Evolutionary conservation across 1,140 invertebrate genomes (phyloP), one percentile per base, ranked within the genome.

Genomic region (Arctopsyche grandis): DNA sequence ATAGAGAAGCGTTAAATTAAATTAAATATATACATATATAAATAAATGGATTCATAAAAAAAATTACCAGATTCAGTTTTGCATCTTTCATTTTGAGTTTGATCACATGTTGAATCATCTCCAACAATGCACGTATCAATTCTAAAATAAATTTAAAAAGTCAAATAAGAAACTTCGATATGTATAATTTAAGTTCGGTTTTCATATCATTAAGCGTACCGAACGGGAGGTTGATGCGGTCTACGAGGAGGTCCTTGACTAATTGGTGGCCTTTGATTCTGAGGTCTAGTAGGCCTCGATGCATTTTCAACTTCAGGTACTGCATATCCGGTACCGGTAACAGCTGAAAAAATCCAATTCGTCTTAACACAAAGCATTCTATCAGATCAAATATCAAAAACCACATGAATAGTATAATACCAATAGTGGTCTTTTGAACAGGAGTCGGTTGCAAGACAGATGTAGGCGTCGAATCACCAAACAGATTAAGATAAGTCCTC

Each of bases 41-140:
- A 9, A 69, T 69, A 26, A 69, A 38, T 60, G 48, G 16, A n/a
- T 52, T 19, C 1, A 21, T 60, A 21, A 16, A 5, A 60, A 69
- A 9, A 16, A 38, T 84, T 82, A 91, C 90, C 91, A 77, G 94
- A 91, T 87, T 97, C 94, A 0, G 95, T 97, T 78, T 93, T 91
- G 85, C 96, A 98, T 63, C 92, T 91, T 84, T 98, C 96, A 84
- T 96, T 94, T 85, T 96, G 93, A 22, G 93, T 93, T 63, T 91
- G 89, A 84, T 97, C 95, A 83, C 96, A 98, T 0, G 96, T 97
- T n/a, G 94, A 93, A 82, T 96, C 94, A 82, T 98, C 96, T 0
- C 96, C 96, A 0, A 97, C 96, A 24, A 97, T 97, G 83, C 96
- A 98, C 9, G 96, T 98, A 85, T 98, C 96, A 76, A 98, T 98